Conservation (phyloP, 2,797 vertebrate genomes). For the Onychomys arenicola region DNA sequence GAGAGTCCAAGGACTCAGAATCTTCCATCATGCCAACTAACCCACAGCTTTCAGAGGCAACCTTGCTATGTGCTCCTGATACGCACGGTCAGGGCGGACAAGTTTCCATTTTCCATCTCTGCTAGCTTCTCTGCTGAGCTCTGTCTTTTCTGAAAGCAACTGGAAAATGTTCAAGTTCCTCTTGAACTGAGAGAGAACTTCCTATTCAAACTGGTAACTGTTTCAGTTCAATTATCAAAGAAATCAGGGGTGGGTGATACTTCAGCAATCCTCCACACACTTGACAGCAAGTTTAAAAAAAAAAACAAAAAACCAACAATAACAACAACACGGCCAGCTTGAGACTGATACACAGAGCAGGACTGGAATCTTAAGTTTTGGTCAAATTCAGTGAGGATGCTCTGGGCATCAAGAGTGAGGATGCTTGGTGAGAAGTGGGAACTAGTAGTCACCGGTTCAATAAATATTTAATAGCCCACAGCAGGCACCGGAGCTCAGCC, state of each 20-base stretch:
- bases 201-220: conserved; percentile 45
- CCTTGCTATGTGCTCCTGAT: background rate
- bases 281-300: conserved; percentile 41
- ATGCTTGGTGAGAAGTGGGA: background rate
- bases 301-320: background rate
- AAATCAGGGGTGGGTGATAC: background rate
- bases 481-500: background rate
- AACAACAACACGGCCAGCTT: conserved; percentile 15
- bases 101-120: background rate
- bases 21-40: too few species aligned
- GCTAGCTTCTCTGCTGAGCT: background rate
- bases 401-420: background rate
- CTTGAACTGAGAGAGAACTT: conserved; percentile 56
- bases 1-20: background rate
- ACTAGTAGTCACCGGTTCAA: background rate
- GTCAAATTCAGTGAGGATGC: background rate
- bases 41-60: background rate
- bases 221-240: conserved; percentile 58
- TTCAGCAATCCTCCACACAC: background rate
- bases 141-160: background rate
- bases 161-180: background rate
- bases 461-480: background rate
- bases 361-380: background rate
- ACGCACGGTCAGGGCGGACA: background rate
- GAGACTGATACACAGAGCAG: background rate